These are phyloP conservation scores for Sitta europaea DNA, from an alignment of 2,113 vertebrate genomes.

Conservation along the genomic window DNA sequence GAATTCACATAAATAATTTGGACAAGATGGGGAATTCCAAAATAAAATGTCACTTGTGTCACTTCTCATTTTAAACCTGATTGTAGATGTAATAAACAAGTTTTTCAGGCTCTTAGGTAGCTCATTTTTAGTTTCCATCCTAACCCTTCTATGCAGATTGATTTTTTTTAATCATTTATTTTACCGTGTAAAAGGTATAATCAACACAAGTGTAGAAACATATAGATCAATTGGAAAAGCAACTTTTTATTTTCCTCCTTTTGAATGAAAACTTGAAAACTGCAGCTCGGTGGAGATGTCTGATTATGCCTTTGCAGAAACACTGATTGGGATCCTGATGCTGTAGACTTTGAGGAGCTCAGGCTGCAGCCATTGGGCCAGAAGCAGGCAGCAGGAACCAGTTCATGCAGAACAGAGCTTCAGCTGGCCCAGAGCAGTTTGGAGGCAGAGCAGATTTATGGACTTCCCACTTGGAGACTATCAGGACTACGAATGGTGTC, in stretches of 20 bases:
- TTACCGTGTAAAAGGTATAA: background rate
- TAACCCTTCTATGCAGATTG: background rate
- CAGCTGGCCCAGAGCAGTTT: background rate
- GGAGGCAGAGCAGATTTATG: background rate
- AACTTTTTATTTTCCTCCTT: background rate
- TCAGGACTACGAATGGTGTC: background rate
- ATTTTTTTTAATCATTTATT: accelerated
- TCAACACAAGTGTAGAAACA: background rate
- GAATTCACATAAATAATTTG: background rate
- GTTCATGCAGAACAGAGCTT: background rate
- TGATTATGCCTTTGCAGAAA: background rate
- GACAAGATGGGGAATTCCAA: background rate
- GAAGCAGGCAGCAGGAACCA: background rate
- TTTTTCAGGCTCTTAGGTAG: background rate
- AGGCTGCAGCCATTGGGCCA: background rate
- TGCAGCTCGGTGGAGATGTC: background rate
- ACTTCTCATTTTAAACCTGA: background rate
- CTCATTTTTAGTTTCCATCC: background rate
- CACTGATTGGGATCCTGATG: background rate
- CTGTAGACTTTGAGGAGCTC: background rate
- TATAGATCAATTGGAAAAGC: background rate
- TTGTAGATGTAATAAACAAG: background rate
- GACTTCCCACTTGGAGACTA: background rate
- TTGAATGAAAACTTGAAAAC: background rate
- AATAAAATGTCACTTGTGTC: background rate